phyloP scores from a whole-genome alignment of 2,797 vertebrate species.

The Anisognathus igniventris region DNA sequence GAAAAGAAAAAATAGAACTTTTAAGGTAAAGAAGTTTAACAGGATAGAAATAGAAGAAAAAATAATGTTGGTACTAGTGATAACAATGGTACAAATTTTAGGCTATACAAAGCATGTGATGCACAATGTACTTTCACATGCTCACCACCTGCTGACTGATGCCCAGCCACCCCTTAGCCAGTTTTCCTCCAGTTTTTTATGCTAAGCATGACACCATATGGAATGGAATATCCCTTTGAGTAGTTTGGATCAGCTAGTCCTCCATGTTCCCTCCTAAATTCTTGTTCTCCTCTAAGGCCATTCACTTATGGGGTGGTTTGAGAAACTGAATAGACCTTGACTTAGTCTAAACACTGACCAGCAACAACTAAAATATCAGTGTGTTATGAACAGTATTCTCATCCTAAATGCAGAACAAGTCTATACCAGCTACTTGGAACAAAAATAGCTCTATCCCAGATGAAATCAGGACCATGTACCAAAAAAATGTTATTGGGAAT shows the following conservation, averaged over 20 bases:
- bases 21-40: background rate
- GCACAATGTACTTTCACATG: background rate
- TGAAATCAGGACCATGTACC: background rate
- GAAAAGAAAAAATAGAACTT: background rate
- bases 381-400: background rate
- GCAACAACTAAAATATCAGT: background rate
- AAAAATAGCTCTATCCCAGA: background rate
- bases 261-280: background rate
- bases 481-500: background rate
- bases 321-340: background rate
- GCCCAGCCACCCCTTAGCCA: background rate
- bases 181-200: rapidly evolving
- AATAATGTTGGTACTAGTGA: background rate
- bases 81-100: background rate
- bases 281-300: background rate
- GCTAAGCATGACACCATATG: too few species aligned
- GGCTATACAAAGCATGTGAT: too few species aligned
- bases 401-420: background rate
- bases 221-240: background rate
- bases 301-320: background rate
- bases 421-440: background rate
- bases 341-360: background rate
- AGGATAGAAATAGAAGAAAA: background rate
- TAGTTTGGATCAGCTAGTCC: background rate
- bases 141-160: background rate